Evolutionary conservation across 2,113 vertebrate species (phyloP).

Genomic region (Epinephelus cyanopodus): DNA sequence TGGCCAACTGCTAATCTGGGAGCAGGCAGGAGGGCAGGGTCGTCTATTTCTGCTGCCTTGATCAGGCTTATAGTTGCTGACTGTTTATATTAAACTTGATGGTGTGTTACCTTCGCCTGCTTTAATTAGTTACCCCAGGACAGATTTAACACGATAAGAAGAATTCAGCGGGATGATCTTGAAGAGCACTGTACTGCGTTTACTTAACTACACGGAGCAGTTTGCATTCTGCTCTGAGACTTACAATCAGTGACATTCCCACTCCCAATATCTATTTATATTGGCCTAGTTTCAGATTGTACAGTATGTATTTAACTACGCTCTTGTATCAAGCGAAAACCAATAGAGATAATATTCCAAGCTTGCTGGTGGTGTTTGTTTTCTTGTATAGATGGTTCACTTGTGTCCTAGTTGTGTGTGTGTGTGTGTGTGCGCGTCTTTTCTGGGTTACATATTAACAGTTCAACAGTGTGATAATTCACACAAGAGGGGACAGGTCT

Average conservation of each 20-base stretch:
- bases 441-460: constrained; percentile 59
- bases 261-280: constrained; percentile 48
- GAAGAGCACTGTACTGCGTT: not conserved
- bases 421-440: constrained; percentile 11
- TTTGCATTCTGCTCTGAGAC: constrained; percentile 5
- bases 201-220: not conserved
- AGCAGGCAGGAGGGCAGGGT: constrained; percentile 23
- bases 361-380: not conserved
- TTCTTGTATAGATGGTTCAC: not conserved
- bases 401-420: constrained; percentile 2
- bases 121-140: constrained; percentile 26
- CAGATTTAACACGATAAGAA: constrained; percentile 37
- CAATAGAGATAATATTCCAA: not conserved
- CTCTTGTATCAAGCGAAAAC: constrained; percentile 17
- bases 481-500: not conserved
- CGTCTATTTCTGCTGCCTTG: constrained; percentile 57
- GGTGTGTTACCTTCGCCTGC: constrained; percentile 29
- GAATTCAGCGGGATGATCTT: constrained; percentile 21
- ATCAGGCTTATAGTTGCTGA: constrained; percentile 60
- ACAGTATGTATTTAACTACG: not conserved
- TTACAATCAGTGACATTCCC: constrained; percentile 7
- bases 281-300: constrained; percentile 48
- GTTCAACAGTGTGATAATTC: constrained; percentile 1
- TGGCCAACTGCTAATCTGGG: constrained; percentile 38
- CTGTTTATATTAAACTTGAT: constrained; percentile 30